Percentiles rank a stretch among this genome's conserved stretches.
Conservation (phyloP, 1,140 invertebrate species). For the Zaprionus ghesquierei region DNA sequence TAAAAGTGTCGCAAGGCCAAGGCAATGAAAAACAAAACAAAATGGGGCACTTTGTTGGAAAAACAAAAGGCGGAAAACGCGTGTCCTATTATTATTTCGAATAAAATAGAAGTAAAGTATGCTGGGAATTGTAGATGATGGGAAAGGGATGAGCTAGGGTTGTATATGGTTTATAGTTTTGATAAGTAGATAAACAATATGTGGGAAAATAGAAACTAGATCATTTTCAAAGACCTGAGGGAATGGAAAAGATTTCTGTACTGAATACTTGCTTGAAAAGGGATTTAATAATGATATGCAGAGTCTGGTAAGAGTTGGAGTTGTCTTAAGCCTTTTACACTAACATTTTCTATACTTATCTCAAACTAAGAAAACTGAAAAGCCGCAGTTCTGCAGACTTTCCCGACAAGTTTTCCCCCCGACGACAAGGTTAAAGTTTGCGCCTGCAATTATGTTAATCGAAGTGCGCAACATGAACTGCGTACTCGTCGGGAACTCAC, state of each 20-base stretch:
- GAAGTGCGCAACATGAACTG: slow-evolving; percentile 55
- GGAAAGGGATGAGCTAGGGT: neutral
- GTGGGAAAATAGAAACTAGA: neutral
- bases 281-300: no score
- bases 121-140: neutral
- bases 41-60: slow-evolving; percentile 5
- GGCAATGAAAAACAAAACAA: neutral
- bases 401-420: neutral
- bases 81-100: neutral
- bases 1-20: slow-evolving; percentile 10
- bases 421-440: slow-evolving; percentile 37
- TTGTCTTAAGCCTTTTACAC: accelerated
- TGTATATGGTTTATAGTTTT: neutral
- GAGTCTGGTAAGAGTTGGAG: no score
- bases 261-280: no score
- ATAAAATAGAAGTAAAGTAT: no score
- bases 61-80: slow-evolving; percentile 18
- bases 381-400: neutral
- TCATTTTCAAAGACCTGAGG: neutral
- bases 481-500: slow-evolving; percentile 2
- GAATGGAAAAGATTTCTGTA: neutral
- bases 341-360: neutral
- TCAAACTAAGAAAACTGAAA: neutral
- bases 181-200: neutral
- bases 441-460: slow-evolving; percentile 70